These are phyloP conservation scores for Larimichthys polyactis DNA, from an alignment of 2,113 vertebrate species.

Conservation along the genomic window DNA sequence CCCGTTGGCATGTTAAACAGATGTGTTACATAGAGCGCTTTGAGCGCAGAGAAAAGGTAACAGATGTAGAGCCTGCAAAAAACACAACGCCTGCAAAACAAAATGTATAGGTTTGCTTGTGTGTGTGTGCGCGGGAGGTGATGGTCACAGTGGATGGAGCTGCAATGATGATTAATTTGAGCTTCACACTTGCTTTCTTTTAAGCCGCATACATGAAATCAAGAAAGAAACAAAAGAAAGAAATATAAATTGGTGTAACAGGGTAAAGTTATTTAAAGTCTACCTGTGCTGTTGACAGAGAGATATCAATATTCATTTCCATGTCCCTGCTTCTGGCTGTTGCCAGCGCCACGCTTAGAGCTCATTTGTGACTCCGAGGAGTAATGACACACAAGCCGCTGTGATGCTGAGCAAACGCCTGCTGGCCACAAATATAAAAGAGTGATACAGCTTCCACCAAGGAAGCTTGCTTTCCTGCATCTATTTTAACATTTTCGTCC, in stretches of 20 bases:
- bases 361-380: constrained; percentile 67
- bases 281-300: constrained; percentile 44
- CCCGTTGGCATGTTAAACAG: constrained; percentile 21
- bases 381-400: constrained; percentile 48
- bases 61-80: constrained; percentile 44
- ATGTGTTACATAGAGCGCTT: constrained; percentile 4
- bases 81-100: constrained; percentile 28
- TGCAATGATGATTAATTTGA: constrained; percentile 51
- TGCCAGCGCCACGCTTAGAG: constrained; percentile 30
- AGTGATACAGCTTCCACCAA: constrained; percentile 5
- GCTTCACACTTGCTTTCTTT: constrained; percentile 1
- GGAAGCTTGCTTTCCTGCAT: not conserved
- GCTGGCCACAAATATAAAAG: constrained; percentile 47
- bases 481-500: constrained; percentile 8
- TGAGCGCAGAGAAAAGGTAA: constrained; percentile 29
- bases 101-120: not conserved
- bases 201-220: not conserved
- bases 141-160: constrained; percentile 2
- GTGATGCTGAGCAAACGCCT: constrained; percentile 45
- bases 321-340: constrained; percentile 33
- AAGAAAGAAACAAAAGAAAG: not conserved
- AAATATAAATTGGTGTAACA: constrained; percentile 31
- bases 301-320: constrained; percentile 65
- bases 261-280: constrained; percentile 19
- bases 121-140: not conserved